Base-by-base conservation (phyloP, 2,888 invertebrate species). In the Synergus umbraculus region DNA sequence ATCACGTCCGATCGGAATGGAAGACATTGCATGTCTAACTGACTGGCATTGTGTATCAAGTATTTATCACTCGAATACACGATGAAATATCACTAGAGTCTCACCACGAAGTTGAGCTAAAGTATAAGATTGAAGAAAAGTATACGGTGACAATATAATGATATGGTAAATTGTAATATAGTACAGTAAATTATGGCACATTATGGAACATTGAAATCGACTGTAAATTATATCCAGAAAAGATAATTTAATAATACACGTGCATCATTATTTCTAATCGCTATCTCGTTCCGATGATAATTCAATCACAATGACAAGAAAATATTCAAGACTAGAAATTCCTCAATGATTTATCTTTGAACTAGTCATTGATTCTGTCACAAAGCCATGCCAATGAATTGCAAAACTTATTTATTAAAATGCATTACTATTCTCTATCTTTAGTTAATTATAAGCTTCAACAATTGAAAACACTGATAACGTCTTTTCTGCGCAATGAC, bases 51-150 rank as follows among this genome's bases (percentile, higher is more conserved):
- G 22, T 7, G 13, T 60, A 60, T 18, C 60, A 1, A 60, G 22
- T 69, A 69, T 69, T 69, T 69, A 69, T 69, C 22, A 22, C 22
- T 69, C 46, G 46, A 69, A 69, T 69, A 22, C 46, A 29, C 18
- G 46, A 43, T 66, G 44, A 66, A 66, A 66, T 66, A 43, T 66
- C 66, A 43, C n/a, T 18, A 18, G 18, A 69, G 9, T 69, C 13
- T 46, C 13, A 2, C 69, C 7, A n/a, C 4, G 54, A 54, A 54
- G 54, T 54, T 54, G 8, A 54, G 54, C 9, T 54, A n/a, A 54
- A 54, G n/a, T 54, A n/a, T 54, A n/a, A n/a, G n/a, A 54, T 54
- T 0, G n/a, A 54, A n/a, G 54, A n/a, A 54, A 54, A 15, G 49
- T 49, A 15, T 54, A 9, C n/a, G 54, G 13, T 54, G n/a, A n/a